phyloP scores from a whole-genome alignment of 2,113 vertebrate genomes.

The Bathybates hornii region DNA sequence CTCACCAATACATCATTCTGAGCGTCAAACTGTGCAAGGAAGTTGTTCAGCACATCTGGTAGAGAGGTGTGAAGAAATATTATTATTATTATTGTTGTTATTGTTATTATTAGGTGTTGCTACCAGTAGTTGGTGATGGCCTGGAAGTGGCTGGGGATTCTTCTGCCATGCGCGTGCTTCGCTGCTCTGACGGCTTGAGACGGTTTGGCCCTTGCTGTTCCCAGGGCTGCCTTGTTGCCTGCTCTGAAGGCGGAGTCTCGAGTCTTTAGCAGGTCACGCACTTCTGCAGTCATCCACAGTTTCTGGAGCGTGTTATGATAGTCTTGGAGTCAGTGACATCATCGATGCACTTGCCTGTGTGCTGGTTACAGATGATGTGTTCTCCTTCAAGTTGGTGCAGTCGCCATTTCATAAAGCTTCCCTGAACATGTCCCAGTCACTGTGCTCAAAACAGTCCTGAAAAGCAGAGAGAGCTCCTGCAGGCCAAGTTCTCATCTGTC shows the following conservation, averaged over 20 bases:
- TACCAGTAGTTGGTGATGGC: background rate
- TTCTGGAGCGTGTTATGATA: background rate
- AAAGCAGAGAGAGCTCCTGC: background rate
- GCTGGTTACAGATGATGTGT: background rate
- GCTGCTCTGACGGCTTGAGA: background rate
- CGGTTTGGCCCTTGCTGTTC: background rate
- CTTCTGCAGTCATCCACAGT: background rate
- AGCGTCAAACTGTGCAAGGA: background rate
- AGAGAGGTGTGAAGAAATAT: background rate
- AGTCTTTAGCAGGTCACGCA: fast-evolving
- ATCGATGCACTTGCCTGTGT: too few species aligned
- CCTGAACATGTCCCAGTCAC: background rate
- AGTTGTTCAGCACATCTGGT: background rate
- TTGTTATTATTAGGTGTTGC: background rate
- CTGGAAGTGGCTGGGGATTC: background rate
- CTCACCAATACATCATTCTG: background rate
- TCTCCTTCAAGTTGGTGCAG: background rate
- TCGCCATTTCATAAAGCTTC: background rate
- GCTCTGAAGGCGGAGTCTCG: background rate
- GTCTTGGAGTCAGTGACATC: background rate
- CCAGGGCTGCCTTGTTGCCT: fast-evolving
- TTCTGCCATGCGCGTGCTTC: background rate
- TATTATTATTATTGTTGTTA: background rate
- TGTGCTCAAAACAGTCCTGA: background rate
- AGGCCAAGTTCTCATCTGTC: background rate